These are phyloP conservation scores for Crioceris asparagi DNA, from an alignment of 2,888 invertebrate genomes.

Conservation along the genomic window DNA sequence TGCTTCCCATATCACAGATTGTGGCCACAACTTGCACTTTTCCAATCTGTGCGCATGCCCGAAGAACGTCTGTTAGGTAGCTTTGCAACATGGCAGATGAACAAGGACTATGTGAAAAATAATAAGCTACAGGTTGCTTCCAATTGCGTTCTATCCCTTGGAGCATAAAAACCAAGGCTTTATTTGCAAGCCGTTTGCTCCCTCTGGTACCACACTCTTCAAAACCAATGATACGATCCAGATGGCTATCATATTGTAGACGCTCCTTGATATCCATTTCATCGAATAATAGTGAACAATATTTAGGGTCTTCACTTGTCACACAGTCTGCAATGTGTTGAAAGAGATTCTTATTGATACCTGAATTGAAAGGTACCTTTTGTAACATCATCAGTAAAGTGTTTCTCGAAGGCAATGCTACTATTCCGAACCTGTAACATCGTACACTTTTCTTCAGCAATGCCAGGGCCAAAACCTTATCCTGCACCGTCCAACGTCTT, in stretches of 20 bases:
- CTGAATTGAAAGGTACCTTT: constrained; percentile 12
- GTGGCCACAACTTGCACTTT: too few species aligned
- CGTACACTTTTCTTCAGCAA: too few species aligned
- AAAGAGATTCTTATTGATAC: constrained; percentile 15
- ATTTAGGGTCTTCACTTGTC: constrained; percentile 8
- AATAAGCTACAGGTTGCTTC: constrained; percentile 19
- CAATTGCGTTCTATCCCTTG: constrained; percentile 10
- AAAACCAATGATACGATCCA: constrained; percentile 11
- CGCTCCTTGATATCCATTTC: constrained; percentile 15
- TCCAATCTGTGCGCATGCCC: too few species aligned
- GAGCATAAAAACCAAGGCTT: too few species aligned
- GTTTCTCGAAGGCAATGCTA: constrained; percentile 9
- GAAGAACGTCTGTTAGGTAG: too few species aligned
- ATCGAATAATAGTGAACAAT: constrained; percentile 13
- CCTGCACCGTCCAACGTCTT: too few species aligned
- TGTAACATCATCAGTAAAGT: constrained; percentile 8
- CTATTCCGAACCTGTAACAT: too few species aligned
- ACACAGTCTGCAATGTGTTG: constrained; percentile 9
- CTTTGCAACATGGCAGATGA: too few species aligned
- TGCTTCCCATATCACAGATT: too few species aligned
- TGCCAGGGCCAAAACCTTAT: too few species aligned
- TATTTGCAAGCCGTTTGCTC: too few species aligned
- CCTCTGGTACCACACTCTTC: too few species aligned
- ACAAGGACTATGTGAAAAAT: constrained; percentile 15
- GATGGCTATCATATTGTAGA: constrained; percentile 7